A percentile compares a stretch with the other conserved stretches of the same genome.
phyloP scores from a whole-genome alignment of 2,797 vertebrate species.

The Notolepis coatsorum region DNA sequence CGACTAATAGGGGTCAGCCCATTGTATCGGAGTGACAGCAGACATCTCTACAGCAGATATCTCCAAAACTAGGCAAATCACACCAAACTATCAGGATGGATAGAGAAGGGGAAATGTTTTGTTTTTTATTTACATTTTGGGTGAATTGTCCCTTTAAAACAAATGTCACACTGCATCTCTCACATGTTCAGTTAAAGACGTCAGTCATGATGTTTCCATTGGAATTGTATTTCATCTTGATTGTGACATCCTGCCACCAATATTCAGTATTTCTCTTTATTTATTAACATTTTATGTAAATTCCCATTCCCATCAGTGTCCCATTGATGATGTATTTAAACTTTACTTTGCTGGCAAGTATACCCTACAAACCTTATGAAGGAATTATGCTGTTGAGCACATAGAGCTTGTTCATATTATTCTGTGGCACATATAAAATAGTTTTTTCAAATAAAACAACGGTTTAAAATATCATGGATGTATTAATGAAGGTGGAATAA shows the following conservation, averaged over 20 bases:
- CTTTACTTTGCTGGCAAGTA: slow-evolving; percentile 1
- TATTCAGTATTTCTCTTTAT: slow-evolving; percentile 56
- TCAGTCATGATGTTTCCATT: slow-evolving; percentile 25
- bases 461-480: slow-evolving; percentile 32
- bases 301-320: slow-evolving; percentile 7
- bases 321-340: slow-evolving; percentile 29
- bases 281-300: slow-evolving; percentile 46
- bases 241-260: slow-evolving; percentile 4
- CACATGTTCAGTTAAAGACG: slow-evolving; percentile 44
- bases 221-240: slow-evolving; percentile 14
- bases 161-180: slow-evolving; percentile 4
- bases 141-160: too few species aligned
- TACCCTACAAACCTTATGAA: neutral
- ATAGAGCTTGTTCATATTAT: slow-evolving; percentile 13
- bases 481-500: slow-evolving; percentile 51
- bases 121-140: too few species aligned
- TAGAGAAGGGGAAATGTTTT: too few species aligned
- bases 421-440: slow-evolving; percentile 1
- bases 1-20: too few species aligned
- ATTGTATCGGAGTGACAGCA: too few species aligned
- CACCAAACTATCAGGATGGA: too few species aligned
- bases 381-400: neutral
- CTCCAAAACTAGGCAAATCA: too few species aligned
- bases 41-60: too few species aligned
- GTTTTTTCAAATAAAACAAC: slow-evolving; percentile 20